Conservation (phyloP, 2,113 vertebrate genomes). For the Hypanus sabinus region DNA sequence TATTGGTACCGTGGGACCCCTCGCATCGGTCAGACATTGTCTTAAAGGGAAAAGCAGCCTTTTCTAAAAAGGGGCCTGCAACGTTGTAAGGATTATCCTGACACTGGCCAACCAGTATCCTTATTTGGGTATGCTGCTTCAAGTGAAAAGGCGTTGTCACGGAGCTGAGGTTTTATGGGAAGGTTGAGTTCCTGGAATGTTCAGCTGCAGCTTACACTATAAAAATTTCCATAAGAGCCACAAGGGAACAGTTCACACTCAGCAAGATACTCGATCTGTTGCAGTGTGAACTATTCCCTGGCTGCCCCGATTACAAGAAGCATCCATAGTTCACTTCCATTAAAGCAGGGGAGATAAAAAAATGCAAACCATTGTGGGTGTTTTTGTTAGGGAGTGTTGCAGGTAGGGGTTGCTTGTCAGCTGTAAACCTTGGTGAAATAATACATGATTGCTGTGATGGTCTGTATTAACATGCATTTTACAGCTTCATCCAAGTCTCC, state of each 20-base stretch:
- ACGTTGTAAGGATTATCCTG: not conserved
- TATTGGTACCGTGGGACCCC: no score
- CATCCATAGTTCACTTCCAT: not conserved
- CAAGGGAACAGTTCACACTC: not conserved
- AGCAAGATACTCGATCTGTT: conserved; percentile 9
- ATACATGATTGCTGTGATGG: not conserved
- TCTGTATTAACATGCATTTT: not conserved
- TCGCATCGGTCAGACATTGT: not conserved
- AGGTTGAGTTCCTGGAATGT: conserved; percentile 26
- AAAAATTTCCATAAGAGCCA: not conserved
- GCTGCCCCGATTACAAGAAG: conserved; percentile 3
- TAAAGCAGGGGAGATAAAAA: not conserved
- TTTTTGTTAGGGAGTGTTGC: not conserved
- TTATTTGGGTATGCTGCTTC: not conserved
- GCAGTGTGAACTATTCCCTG: not conserved
- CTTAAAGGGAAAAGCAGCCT: not conserved
- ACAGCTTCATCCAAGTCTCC: not conserved
- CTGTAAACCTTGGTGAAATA: not conserved
- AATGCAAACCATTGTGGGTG: not conserved
- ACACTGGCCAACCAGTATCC: not conserved
- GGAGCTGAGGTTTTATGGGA: conserved; percentile 10
- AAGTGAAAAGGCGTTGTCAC: conserved; percentile 20
- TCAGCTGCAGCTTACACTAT: not conserved
- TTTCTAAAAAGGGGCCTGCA: not conserved
- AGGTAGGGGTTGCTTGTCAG: not conserved